These are phyloP conservation scores for Lasioglossum leucozonium DNA, from an alignment of 2,888 invertebrate species.

Conservation along the genomic window DNA sequence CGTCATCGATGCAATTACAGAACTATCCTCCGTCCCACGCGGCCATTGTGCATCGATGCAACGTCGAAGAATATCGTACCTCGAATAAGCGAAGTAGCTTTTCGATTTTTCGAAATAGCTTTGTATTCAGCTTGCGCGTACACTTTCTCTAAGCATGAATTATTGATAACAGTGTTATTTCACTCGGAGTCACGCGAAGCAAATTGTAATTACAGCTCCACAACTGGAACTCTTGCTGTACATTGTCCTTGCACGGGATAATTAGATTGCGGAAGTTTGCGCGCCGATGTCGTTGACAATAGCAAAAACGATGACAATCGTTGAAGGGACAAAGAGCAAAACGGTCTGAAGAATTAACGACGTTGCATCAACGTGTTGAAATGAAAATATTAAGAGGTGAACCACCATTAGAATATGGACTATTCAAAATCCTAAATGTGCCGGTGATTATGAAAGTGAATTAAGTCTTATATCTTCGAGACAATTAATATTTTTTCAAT, in stretches of 20 bases:
- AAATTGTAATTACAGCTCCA: background rate
- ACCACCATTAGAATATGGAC: too few species aligned
- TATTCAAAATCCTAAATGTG: too few species aligned
- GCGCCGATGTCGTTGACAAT: too few species aligned
- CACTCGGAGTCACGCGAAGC: background rate
- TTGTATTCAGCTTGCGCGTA: background rate
- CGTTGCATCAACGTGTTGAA: too few species aligned
- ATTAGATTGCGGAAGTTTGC: background rate
- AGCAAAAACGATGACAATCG: too few species aligned
- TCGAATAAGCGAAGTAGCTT: background rate
- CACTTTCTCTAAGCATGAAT: background rate
- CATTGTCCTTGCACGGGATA: background rate
- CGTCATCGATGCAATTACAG: constrained; percentile 1
- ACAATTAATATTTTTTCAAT: too few species aligned
- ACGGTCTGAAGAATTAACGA: too few species aligned
- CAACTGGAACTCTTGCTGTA: background rate
- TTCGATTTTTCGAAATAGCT: background rate
- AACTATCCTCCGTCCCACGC: constrained; percentile 1
- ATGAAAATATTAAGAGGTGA: too few species aligned
- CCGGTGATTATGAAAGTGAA: too few species aligned
- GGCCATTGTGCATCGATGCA: constrained; percentile 68
- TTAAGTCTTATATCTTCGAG: too few species aligned
- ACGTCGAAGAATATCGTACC: constrained; percentile 69
- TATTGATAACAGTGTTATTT: background rate
- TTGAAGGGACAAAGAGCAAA: too few species aligned